These are phyloP conservation scores for Amazona guildingii DNA, from an alignment of 2,113 vertebrate genomes.

Conservation along the genomic window DNA sequence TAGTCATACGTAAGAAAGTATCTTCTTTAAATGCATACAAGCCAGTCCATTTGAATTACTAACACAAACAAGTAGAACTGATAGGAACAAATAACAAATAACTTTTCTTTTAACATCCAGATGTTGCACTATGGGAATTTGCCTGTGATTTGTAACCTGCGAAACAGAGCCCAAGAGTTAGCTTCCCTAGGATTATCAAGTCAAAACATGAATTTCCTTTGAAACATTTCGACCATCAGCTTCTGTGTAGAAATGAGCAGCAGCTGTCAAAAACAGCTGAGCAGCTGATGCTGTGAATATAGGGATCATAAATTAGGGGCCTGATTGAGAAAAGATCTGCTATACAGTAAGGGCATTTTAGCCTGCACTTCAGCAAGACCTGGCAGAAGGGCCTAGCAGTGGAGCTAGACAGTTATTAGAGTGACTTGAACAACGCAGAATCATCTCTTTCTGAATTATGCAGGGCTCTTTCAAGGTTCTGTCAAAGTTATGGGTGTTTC, in stretches of 20 bases:
- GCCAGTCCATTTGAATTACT: neutral
- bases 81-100: neutral
- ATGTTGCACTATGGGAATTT: neutral
- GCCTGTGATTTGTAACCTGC: neutral
- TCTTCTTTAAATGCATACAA: neutral
- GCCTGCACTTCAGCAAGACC: neutral
- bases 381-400: neutral
- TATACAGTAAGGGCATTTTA: neutral
- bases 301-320: neutral
- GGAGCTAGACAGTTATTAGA: neutral
- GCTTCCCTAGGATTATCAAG: neutral
- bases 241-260: neutral
- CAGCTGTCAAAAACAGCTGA: slow-evolving; percentile 24
- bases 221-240: slow-evolving; percentile 4
- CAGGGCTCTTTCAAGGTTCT: neutral
- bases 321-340: neutral
- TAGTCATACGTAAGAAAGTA: neutral
- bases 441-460: neutral
- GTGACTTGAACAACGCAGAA: neutral
- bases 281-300: neutral
- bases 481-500: neutral
- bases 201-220: neutral
- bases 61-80: neutral
- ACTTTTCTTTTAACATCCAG: neutral
- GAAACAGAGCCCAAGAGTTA: neutral